Conservation (phyloP, 1,140 invertebrate species). For the Trichonephila inaurata region DNA sequence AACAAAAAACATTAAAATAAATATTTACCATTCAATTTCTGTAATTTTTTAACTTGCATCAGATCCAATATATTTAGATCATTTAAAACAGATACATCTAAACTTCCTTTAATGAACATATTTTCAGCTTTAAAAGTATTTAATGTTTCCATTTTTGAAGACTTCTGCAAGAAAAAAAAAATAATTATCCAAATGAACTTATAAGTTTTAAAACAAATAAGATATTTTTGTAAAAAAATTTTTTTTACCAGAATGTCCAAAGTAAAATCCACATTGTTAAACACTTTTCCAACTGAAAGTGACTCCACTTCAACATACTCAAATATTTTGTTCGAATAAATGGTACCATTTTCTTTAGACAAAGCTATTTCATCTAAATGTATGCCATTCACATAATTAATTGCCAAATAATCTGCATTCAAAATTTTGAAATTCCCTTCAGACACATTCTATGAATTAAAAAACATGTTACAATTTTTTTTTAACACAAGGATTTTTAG, state of each 20-base stretch:
- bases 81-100: constrained; percentile 13
- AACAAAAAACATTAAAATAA: no score
- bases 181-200: background rate
- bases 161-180: background rate
- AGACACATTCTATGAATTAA: background rate
- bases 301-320: background rate
- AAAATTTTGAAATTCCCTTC: background rate
- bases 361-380: constrained; percentile 2
- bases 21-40: background rate
- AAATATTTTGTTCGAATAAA: constrained; percentile 1
- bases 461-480: background rate
- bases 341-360: background rate
- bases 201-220: background rate
- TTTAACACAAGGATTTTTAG: no score
- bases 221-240: background rate
- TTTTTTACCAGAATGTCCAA: background rate
- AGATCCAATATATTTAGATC: constrained; percentile 17
- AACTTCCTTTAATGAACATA: background rate
- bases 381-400: background rate
- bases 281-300: background rate
- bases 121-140: background rate
- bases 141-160: background rate
- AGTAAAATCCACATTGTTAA: constrained; percentile 12
- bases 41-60: constrained; percentile 17
- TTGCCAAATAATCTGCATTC: background rate